Base-by-base conservation (phyloP, 1,140 invertebrate genomes). In the Drosophila ogumai region DNA sequence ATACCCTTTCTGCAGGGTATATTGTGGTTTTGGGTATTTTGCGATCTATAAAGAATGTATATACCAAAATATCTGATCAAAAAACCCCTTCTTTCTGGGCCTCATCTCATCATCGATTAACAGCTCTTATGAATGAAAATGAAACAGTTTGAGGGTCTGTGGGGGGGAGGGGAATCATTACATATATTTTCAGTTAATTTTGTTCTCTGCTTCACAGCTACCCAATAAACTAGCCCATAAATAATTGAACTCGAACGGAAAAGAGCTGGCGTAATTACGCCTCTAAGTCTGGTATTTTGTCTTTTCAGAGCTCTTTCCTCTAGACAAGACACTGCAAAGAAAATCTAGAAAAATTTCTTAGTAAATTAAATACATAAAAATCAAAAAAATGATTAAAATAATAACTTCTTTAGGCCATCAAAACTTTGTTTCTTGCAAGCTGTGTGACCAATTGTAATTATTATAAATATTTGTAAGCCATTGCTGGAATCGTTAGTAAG, bases 171-270 rank as follows among this genome's bases (percentile, higher is more conserved):
- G 19, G 31, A 34, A 43, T 47, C 46, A 68, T 60, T 65, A 75
- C 68, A 71, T 68, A 63, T 55, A 69, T 76, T 66, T 73, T 71
- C 59, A 67, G 64, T 66, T 64, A 82, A 54, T 86, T 79, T 73
- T 61, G 61, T 75, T 81, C 77, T 69, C 10, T 36, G 13, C 54
- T 40, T 58, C 56, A 19, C 66, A 54, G 55, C 66, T 72, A 9
- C 41, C 52, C 59, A 81, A 81, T 81, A 79, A 87, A 88, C 73
- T 88, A 84, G 85, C 78, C 68, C 82, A 85, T 90, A 81, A 90
- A 90, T 90, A 90, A 90, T 90, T 90, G 75, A 90, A 81, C 85
- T 36, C 60, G 71, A 88, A 77, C 80, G 78, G 74, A 69, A 86
- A 79, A 64, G 79, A 88, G 63, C 58, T 60, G 60, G 67, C 66